These are phyloP conservation scores for Pseudochirops cupreus DNA, from an alignment of 2,797 vertebrate species.

Conservation along the genomic window DNA sequence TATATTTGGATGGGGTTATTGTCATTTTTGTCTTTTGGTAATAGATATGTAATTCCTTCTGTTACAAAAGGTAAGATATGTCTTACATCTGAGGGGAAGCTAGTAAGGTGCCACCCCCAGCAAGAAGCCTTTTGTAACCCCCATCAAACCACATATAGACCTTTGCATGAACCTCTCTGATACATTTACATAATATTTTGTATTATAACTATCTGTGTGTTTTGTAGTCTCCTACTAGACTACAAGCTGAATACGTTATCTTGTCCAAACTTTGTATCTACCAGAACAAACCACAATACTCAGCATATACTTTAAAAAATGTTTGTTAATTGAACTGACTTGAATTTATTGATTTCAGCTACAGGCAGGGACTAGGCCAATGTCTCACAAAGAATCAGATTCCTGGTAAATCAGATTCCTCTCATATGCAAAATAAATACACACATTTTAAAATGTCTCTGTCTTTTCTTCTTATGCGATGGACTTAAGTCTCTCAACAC, in stretches of 20 bases:
- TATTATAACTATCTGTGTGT: not conserved
- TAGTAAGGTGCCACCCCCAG: not conserved
- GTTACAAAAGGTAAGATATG: not conserved
- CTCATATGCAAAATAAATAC: not conserved
- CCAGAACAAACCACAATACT: not conserved
- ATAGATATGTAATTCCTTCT: not conserved
- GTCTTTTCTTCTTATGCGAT: not conserved
- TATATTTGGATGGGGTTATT: not conserved
- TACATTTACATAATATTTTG: not conserved
- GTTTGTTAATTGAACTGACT: not conserved
- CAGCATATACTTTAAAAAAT: not conserved
- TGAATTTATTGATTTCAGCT: not conserved
- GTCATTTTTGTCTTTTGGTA: not conserved
- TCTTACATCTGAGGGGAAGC: not conserved
- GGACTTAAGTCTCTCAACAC: not conserved
- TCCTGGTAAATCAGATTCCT: not conserved
- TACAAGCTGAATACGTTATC: not conserved
- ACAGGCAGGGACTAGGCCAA: not conserved
- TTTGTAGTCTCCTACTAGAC: not conserved
- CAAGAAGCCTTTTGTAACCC: not conserved
- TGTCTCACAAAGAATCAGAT: constrained; percentile 28
- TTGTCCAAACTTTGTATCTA: not conserved
- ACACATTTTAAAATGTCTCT: not conserved
- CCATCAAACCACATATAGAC: not conserved
- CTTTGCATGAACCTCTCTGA: not conserved